Percentiles rank a stretch among this genome's conserved stretches.
Conservation (phyloP, 2,888 invertebrate genomes). For the Calameuta idolon region DNA sequence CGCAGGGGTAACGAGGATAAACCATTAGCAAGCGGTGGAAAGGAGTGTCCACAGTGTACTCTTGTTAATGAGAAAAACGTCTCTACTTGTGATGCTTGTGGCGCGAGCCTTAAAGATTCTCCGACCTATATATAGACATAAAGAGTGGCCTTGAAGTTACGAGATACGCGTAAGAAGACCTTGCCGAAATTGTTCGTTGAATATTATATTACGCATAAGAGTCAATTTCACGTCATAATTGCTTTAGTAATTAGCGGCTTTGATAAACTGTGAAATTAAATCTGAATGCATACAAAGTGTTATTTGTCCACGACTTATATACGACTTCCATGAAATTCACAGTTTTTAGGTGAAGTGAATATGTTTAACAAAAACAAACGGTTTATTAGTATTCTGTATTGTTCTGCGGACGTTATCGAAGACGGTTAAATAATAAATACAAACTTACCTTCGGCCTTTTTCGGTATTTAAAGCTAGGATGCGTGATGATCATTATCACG, state of each 20-base stretch:
- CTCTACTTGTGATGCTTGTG: conserved; percentile 77
- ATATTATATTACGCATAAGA: not conserved
- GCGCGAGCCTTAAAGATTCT: conserved; percentile 76
- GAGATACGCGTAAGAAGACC: not conserved
- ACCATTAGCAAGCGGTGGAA: conserved; percentile 79
- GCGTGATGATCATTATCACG: not conserved
- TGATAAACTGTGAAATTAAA: not conserved
- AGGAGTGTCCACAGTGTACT: conserved; percentile 82
- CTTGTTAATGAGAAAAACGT: conserved; percentile 79
- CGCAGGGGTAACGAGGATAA: conserved; percentile 72
- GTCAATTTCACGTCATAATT: not conserved
- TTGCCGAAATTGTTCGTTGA: not conserved
- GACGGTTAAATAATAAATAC: not conserved
- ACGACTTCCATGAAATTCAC: not conserved
- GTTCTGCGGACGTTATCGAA: not conserved
- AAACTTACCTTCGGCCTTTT: not conserved
- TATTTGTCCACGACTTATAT: not conserved
- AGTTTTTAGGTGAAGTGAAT: not conserved
- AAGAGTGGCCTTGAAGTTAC: not conserved
- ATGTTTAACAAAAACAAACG: not conserved
- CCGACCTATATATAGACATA: conserved; percentile 77
- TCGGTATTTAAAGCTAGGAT: not conserved
- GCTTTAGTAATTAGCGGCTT: not conserved
- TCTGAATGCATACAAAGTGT: not conserved
- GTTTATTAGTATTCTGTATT: not conserved